phyloP scores from a whole-genome alignment of 2,797 vertebrate species.

The Hyperoplus immaculatus region DNA sequence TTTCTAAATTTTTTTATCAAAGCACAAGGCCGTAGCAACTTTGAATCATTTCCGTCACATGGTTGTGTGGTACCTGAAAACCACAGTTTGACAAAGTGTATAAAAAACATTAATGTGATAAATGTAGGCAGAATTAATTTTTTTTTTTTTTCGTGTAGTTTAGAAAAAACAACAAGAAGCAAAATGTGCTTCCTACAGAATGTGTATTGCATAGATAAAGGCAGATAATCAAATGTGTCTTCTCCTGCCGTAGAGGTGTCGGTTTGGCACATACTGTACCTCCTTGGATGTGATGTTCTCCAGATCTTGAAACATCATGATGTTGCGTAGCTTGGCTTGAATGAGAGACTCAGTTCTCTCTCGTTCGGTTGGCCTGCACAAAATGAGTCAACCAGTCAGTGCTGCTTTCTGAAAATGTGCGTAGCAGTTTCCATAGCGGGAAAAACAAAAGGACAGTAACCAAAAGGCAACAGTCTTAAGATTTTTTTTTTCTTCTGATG shows the following conservation, averaged over 20 bases:
- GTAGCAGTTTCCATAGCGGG: constrained; percentile 26
- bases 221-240: neutral
- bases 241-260: neutral
- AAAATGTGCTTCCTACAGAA: neutral
- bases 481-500: too few relatives aligned
- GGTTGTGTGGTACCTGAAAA: neutral
- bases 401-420: constrained; percentile 19
- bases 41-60: neutral
- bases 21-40: neutral
- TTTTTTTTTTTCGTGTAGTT: neutral
- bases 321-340: constrained; percentile 94
- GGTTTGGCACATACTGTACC: constrained; percentile 62
- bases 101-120: neutral
- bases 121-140: neutral
- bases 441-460: constrained; percentile 21
- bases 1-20: neutral
- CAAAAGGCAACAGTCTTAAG: constrained; percentile 15
- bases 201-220: neutral
- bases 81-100: neutral
- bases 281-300: constrained; percentile 98
- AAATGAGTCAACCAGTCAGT: constrained; percentile 41
- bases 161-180: neutral
- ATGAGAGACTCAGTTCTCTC: constrained; percentile 94
- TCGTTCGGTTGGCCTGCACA: constrained; percentile 91
- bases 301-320: constrained; percentile 97